Conservation (phyloP, 2,113 vertebrate genomes). For the Dasyprocta punctata region DNA sequence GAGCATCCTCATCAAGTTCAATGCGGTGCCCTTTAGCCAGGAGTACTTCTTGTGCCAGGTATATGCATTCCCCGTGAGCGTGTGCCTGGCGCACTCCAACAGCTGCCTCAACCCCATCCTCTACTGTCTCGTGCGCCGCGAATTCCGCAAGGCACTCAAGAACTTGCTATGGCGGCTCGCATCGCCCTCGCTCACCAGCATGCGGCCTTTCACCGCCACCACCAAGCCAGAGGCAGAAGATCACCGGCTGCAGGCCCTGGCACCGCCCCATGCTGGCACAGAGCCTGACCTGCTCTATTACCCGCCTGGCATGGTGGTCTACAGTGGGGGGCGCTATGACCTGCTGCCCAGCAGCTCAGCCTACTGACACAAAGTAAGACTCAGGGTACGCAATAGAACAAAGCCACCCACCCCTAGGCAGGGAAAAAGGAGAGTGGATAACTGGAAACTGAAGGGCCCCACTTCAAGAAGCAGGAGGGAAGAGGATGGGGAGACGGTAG, state of each 20-base stretch:
- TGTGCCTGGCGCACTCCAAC: conserved; percentile 97
- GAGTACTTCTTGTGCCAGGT: conserved; percentile 95
- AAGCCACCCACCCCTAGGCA: accelerated
- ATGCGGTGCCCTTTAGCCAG: conserved; percentile 93
- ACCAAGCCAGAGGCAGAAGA: conserved; percentile 92
- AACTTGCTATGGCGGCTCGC: conserved; percentile 93
- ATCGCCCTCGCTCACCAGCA: conserved; percentile 89
- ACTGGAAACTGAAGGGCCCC: not conserved
- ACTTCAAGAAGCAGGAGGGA: not conserved
- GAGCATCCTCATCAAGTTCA: conserved; percentile 97
- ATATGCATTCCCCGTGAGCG: conserved; percentile 95
- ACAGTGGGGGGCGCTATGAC: conserved; percentile 86
- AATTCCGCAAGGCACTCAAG: conserved; percentile 95
- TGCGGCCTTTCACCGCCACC: conserved; percentile 91
- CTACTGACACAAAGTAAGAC: not conserved
- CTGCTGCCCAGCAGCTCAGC: conserved; percentile 88
- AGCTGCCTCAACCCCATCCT: conserved; percentile 97
- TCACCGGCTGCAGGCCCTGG: conserved; percentile 82
- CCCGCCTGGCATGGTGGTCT: conserved; percentile 92
- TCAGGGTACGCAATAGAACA: accelerated
- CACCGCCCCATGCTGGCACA: conserved; percentile 55
- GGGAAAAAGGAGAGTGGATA: no score
- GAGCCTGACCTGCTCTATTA: conserved; percentile 88
- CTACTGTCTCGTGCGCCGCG: conserved; percentile 96
- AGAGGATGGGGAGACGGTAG: accelerated